phyloP scores from a whole-genome alignment of 2,888 invertebrate species.

The Neelides folsomi region DNA sequence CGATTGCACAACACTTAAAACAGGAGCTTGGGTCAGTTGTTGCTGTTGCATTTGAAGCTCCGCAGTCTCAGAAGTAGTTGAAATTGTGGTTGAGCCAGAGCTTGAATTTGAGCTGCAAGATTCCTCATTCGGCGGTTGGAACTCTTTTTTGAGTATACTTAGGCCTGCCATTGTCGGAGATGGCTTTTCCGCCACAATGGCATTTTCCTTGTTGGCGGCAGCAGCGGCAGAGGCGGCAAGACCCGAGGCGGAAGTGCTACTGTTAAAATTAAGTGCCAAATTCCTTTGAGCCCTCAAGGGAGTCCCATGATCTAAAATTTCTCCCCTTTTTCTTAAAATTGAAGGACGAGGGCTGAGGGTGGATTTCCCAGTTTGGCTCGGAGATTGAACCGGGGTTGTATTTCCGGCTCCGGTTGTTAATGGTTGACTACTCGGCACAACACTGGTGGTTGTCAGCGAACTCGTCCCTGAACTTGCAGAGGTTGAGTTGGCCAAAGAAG shows the following conservation, averaged over 20 bases:
- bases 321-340: conserved; percentile 72
- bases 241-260: conserved; percentile 33
- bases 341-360: conserved; percentile 57
- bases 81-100: conserved; percentile 72
- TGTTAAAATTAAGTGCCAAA: conserved; percentile 40
- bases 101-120: conserved; percentile 36
- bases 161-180: conserved; percentile 7
- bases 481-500: conserved; percentile 20
- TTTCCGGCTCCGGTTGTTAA: conserved; percentile 10
- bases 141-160: conserved; percentile 31
- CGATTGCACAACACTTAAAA: neutral
- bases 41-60: conserved; percentile 29
- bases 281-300: conserved; percentile 54
- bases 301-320: conserved; percentile 28
- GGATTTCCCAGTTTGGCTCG: conserved; percentile 40
- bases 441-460: conserved; percentile 9
- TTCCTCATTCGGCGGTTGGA: conserved; percentile 33
- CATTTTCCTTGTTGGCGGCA: conserved; percentile 29
- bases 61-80: conserved; percentile 52
- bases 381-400: conserved; percentile 31
- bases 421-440: conserved; percentile 9
- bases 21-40: neutral
- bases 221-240: conserved; percentile 18
- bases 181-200: conserved; percentile 9
- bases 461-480: conserved; percentile 23